Evolutionary conservation across 2,888 invertebrate genomes (phyloP).

Genomic region (Lithodes maja): DNA sequence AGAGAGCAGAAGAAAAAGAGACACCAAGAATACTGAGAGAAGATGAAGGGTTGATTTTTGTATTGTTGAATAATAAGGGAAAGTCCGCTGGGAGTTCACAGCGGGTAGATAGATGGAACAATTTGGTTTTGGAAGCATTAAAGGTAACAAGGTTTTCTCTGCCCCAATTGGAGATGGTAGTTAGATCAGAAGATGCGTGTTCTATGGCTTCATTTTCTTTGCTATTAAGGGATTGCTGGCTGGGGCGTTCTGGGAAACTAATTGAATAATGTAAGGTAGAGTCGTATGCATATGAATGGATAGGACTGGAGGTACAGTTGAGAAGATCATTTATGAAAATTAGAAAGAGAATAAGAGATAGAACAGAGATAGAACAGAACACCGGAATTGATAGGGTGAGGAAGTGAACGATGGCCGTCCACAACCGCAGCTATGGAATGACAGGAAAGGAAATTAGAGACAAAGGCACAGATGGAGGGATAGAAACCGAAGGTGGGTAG

Average conservation of each 20-base stretch:
- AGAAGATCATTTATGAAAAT: background rate
- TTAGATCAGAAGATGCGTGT: background rate
- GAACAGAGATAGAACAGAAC: background rate
- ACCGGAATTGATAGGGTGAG: no score
- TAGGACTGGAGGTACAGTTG: background rate
- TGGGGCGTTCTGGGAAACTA: background rate
- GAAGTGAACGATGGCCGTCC: no score
- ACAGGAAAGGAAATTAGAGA: no score
- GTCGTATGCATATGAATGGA: background rate
- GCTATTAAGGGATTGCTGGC: background rate
- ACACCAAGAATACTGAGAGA: background rate
- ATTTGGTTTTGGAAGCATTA: background rate
- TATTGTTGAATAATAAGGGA: background rate
- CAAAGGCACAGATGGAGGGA: no score
- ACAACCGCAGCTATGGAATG: no score
- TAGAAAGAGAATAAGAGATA: background rate
- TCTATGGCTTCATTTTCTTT: background rate
- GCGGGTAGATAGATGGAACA: no score
- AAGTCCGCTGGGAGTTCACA: no score
- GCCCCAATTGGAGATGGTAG: background rate
- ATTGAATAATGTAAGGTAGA: background rate
- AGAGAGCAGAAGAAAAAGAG: background rate
- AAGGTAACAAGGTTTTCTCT: background rate
- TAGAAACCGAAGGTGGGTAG: no score
- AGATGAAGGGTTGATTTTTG: background rate